Percentiles rank a stretch among this genome's conserved stretches.
These are phyloP conservation scores for Pangasius macronema DNA, from an alignment of 2,797 vertebrate species.

Conservation along the genomic window DNA sequence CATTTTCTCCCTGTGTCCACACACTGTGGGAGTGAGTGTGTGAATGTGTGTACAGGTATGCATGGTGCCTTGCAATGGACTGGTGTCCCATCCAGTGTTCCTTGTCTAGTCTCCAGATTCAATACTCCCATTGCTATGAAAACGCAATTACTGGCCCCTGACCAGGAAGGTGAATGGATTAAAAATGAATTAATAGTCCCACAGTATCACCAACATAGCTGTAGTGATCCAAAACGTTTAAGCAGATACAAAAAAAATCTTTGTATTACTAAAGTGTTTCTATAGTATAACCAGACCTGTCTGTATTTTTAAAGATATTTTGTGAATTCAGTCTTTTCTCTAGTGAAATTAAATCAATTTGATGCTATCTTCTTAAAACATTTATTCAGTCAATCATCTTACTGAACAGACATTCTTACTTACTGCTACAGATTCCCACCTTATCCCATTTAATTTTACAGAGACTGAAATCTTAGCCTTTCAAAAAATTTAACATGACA, in stretches of 20 bases:
- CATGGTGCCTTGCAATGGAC: neutral
- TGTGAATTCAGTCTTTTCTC: neutral
- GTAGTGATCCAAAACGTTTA: neutral
- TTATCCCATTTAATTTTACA: neutral
- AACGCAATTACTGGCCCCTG: neutral
- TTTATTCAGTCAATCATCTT: neutral
- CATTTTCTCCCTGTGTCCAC: neutral
- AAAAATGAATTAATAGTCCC: neutral
- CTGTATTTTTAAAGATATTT: neutral
- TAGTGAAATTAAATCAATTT: neutral
- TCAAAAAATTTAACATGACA: conserved; percentile 39
- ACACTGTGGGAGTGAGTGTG: neutral
- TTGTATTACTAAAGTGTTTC: neutral
- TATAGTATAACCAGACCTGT: neutral
- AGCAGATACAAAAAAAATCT: neutral
- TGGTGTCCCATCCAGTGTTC: neutral
- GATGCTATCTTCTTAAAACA: neutral
- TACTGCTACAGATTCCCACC: neutral
- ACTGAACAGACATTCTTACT: neutral
- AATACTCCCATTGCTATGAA: neutral
- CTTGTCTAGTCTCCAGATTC: neutral
- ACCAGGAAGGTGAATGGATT: neutral
- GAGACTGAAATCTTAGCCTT: conserved; percentile 33
- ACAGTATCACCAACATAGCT: neutral
- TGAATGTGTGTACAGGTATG: neutral